Evolutionary conservation across 1,140 invertebrate genomes (phyloP), one percentile per base, ranked within the genome.

Genomic region (Heliconius hewitsoni): DNA sequence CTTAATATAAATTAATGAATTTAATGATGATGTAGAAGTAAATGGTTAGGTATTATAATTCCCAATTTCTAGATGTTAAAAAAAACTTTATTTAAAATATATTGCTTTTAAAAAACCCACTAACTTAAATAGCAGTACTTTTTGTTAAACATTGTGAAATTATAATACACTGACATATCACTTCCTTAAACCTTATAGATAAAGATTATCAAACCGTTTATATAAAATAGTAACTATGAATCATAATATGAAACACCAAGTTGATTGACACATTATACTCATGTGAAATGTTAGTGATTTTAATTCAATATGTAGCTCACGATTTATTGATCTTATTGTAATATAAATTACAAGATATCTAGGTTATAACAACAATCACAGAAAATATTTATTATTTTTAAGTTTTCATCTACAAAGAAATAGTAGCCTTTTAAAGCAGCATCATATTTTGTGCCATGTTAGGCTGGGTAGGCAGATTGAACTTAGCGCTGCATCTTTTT

Each of bases 141-240:
- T 30, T 30, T 30, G 23, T 27, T 66, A 27, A 66, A 13, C 27
- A 66, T 66, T 66, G 60, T 66, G 60, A 66, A 66, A 66, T 66
- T 30, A 23, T 23, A 8, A 57, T 57, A 57, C 1, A 30, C 27
- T 30, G 11, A 66, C 60, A 66, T 18, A 66, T 66, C 60, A 66
- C 60, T 66, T 66, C 60, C 60, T 66, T 66, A 66, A 75, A 75
- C 55, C 60, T 34, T 18, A 23, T 13, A 66, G 74, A 75, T 75
- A 75, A 75, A 75, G 11, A 75, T 18, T 75, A 75, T 75, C 74
- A 75, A 5, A 57, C 52, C 6, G 4, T 60, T 66, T 34, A 75
- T 55, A 39, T 55, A 66, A 55, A 75, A 42, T 75, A 75, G 11
- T 74, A 42, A 39, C n/a, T 60, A 23, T 76, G 46, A 60, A 30